A percentile compares a stretch with the other conserved stretches of the same genome.
phyloP scores from a whole-genome alignment of 2,888 invertebrate genomes.

The Ochropacha duplaris region DNA sequence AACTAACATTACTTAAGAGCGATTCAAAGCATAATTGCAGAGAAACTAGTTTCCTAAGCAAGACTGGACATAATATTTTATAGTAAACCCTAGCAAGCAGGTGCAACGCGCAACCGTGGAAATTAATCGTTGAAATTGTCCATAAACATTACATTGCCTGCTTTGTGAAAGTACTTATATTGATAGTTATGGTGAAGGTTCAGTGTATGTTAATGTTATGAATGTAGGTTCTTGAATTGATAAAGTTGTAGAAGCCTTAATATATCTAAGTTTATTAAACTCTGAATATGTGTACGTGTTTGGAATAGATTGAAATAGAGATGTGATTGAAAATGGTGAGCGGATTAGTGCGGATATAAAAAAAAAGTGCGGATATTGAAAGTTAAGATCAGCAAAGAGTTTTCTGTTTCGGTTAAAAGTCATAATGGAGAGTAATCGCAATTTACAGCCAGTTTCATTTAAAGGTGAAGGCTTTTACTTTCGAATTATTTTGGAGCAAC shows the following conservation, averaged over 20 bases:
- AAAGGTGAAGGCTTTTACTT: not conserved
- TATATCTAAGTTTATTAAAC: not conserved
- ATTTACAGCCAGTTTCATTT: not conserved
- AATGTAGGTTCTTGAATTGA: not conserved
- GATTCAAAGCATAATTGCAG: constrained; percentile 33
- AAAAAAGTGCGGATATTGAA: not conserved
- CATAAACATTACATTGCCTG: not conserved
- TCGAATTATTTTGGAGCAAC: not conserved
- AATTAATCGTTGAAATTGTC: not conserved
- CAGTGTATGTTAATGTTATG: not conserved
- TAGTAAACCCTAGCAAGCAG: constrained; percentile 42
- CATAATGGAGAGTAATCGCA: not conserved
- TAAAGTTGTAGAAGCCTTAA: not conserved
- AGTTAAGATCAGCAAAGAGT: no score
- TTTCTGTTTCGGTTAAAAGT: not conserved
- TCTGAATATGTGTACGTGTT: not conserved
- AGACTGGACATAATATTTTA: constrained; percentile 31
- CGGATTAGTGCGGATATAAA: not conserved
- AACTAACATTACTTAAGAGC: constrained; percentile 32
- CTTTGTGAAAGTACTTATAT: not conserved
- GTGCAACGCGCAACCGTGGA: constrained; percentile 20
- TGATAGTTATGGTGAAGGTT: not conserved
- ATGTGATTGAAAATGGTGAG: not conserved
- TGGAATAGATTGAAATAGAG: not conserved
- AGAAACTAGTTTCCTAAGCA: constrained; percentile 45